A percentile compares a stretch with the other conserved stretches of the same genome.
These are phyloP conservation scores for Selenia dentaria DNA, from an alignment of 2,888 invertebrate species.

Conservation along the genomic window DNA sequence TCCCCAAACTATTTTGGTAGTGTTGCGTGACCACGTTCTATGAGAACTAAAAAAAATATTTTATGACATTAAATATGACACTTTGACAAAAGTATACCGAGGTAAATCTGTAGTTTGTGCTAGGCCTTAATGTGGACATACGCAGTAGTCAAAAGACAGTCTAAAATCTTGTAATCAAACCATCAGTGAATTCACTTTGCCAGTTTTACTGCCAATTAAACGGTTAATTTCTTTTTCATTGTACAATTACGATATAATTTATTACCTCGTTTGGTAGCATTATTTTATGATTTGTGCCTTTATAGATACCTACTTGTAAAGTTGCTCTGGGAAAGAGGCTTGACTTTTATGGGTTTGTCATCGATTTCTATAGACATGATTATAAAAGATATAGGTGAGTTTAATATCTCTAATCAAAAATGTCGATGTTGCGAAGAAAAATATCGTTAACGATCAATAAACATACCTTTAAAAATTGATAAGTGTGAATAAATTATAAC, in stretches of 20 bases:
- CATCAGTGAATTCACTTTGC: constrained; percentile 5
- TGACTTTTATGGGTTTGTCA: constrained; percentile 4
- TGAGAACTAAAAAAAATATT: too few species aligned
- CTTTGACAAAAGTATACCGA: too few species aligned
- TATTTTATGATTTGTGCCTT: constrained; percentile 7
- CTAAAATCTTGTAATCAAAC: constrained; percentile 1
- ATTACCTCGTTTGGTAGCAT: constrained; percentile 8
- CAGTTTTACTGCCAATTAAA: constrained; percentile 13
- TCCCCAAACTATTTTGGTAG: too few species aligned
- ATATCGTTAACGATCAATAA: too few species aligned
- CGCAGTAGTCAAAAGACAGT: neutral
- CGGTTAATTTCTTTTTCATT: constrained; percentile 10
- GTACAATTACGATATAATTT: constrained; percentile 12
- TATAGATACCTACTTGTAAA: neutral
- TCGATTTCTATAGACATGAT: neutral
- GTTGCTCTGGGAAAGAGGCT: neutral
- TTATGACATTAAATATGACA: too few species aligned
- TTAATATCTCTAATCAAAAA: too few species aligned
- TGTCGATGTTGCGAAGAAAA: too few species aligned
- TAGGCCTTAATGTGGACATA: neutral
- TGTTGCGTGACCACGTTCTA: too few species aligned
- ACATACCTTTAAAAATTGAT: too few species aligned
- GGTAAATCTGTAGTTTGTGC: too few species aligned
- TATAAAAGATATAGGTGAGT: too few species aligned
- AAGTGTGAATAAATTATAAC: too few species aligned